Percentiles rank a stretch among this genome's conserved stretches.
phyloP scores from a whole-genome alignment of 2,113 vertebrate genomes.

The Tretioscincus oriximinensis region DNA sequence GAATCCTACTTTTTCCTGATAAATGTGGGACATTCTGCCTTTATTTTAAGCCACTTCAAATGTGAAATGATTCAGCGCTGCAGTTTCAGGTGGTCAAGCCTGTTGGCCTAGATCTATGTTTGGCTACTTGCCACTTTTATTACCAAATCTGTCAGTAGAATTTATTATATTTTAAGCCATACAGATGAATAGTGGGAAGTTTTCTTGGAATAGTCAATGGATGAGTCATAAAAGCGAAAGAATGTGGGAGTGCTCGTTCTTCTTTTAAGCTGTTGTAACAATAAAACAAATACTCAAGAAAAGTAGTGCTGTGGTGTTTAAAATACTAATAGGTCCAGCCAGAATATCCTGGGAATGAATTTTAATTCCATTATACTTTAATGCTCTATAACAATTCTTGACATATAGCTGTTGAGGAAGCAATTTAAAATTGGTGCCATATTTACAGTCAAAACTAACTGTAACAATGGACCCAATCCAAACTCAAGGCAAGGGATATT shows the following conservation, averaged over 20 bases:
- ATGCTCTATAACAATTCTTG: background rate
- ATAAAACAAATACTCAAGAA: background rate
- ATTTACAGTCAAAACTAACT: background rate
- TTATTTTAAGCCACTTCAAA: too few species aligned
- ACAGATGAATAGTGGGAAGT: background rate
- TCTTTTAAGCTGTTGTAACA: background rate
- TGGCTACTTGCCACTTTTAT: too few species aligned
- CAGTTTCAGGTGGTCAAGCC: too few species aligned
- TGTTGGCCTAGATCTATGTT: too few species aligned
- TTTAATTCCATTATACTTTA: background rate
- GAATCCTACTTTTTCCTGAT: too few species aligned
- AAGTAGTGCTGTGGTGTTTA: background rate
- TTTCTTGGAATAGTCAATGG: background rate
- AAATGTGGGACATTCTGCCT: too few species aligned
- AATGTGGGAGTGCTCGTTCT: background rate
- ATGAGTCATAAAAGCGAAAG: conserved; percentile 5
- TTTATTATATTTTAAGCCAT: background rate
- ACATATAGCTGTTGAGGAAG: background rate
- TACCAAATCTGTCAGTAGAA: background rate
- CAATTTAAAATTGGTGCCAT: background rate
- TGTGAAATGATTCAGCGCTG: too few species aligned
- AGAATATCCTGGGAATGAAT: background rate
- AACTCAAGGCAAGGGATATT: background rate
- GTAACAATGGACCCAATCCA: background rate
- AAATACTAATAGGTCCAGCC: background rate